Percentiles rank a stretch among this genome's conserved stretches.
Evolutionary conservation across 2,113 vertebrate species (phyloP).

Genomic region (Engystomops pustulosus): DNA sequence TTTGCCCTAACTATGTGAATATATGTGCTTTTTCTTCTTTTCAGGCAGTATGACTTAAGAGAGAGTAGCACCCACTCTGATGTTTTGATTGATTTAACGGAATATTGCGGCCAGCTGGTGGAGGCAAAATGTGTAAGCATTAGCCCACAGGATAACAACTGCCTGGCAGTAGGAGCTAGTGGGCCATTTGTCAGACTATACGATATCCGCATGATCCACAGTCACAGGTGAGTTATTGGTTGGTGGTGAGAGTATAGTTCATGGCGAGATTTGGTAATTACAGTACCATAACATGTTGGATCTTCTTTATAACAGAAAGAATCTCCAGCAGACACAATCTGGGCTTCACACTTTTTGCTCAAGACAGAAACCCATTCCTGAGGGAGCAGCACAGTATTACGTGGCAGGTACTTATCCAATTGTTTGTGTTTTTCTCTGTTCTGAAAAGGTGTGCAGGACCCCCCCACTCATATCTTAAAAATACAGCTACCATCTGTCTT

Average conservation of each 20-base stretch:
- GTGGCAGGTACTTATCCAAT: constrained; percentile 83
- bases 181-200: constrained; percentile 97
- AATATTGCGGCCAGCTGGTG: constrained; percentile 95
- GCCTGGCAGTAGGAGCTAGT: constrained; percentile 92
- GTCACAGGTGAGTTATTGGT: constrained; percentile 86
- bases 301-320: constrained; percentile 77
- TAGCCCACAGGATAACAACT: constrained; percentile 97
- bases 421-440: not conserved
- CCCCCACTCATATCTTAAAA: too few relatives aligned
- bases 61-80: constrained; percentile 96
- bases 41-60: constrained; percentile 94
- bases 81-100: constrained; percentile 93
- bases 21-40: not conserved
- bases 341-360: constrained; percentile 95
- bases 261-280: not conserved
- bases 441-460: too few relatives aligned
- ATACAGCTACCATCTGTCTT: too few relatives aligned
- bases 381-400: constrained; percentile 95
- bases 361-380: constrained; percentile 90
- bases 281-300: not conserved
- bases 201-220: constrained; percentile 98
- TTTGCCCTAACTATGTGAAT: not conserved
- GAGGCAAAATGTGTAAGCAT: constrained; percentile 97
- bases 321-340: constrained; percentile 84
- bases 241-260: not conserved